Conservation (phyloP, 2,888 invertebrate species). For the Sphaeridia pumilis region DNA sequence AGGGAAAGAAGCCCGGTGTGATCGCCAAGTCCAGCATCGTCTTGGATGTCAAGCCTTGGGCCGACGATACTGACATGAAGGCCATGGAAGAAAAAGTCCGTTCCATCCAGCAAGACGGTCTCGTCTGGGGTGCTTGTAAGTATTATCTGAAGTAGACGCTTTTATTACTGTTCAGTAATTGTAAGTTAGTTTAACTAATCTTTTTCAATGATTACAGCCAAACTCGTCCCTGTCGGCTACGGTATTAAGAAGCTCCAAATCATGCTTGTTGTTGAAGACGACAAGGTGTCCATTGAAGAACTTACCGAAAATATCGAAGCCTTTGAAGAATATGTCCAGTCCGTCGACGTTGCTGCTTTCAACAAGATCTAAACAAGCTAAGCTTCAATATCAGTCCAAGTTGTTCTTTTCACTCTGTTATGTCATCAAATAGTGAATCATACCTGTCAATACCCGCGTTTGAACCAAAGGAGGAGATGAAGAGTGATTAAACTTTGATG, state of each 20-base stretch:
- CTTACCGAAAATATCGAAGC: conserved; percentile 78
- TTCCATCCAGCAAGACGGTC: conserved; percentile 65
- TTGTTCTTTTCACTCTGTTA: no score
- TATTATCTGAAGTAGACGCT: no score
- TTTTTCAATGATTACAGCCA: no score
- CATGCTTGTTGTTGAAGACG: conserved; percentile 90
- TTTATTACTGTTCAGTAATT: no score
- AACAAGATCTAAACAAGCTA: conserved; percentile 93
- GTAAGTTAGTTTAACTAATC: no score
- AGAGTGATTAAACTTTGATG: no score
- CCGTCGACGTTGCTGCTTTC: conserved; percentile 94
- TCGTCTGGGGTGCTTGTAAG: conserved; percentile 79
- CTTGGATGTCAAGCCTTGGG: conserved; percentile 83
- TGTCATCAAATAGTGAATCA: no score
- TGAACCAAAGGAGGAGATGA: no score
- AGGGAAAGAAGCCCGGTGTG: conserved; percentile 55
- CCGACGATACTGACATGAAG: conserved; percentile 86
- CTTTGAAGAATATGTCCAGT: conserved; percentile 87
- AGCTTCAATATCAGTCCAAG: no score
- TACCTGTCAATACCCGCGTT: no score
- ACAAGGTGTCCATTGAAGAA: conserved; percentile 83
- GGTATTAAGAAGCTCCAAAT: conserved; percentile 93
- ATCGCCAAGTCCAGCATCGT: conserved; percentile 39
- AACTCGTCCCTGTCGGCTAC: conserved; percentile 87
- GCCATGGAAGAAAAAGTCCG: conserved; percentile 69